Evolutionary conservation across 2,888 invertebrate genomes (phyloP).

Genomic region (Drosophila formosana): DNA sequence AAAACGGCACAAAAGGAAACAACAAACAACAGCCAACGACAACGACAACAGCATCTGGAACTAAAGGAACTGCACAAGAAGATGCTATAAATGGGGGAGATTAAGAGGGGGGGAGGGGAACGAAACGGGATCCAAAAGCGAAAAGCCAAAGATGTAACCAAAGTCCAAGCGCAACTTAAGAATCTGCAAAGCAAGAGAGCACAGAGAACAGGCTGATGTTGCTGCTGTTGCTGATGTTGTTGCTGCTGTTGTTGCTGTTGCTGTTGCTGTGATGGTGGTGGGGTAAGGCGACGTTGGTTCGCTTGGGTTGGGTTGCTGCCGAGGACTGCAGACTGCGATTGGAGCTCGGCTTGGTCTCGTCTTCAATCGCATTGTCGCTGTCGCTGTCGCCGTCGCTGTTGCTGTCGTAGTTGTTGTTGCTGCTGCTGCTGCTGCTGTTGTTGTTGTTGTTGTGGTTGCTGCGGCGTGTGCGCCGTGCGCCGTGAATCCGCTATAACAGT

Average conservation of each 20-base stretch:
- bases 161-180: conserved; percentile 47
- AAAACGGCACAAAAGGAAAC: conserved; percentile 72
- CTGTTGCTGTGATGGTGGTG: not conserved
- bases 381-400: conserved; percentile 28
- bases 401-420: conserved; percentile 32
- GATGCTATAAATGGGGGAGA: conserved; percentile 3
- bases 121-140: conserved; percentile 46
- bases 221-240: not conserved
- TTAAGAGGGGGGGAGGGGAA: conserved; percentile 15
- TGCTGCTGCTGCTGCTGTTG: too few relatives aligned
- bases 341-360: conserved; percentile 39
- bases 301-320: conserved; percentile 14
- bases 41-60: conserved; percentile 48
- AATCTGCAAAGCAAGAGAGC: conserved; percentile 45
- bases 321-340: conserved; percentile 10
- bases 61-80: conserved; percentile 29
- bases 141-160: conserved; percentile 57
- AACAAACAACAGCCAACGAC: conserved; percentile 52
- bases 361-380: conserved; percentile 50
- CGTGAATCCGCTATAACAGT: conserved; percentile 84
- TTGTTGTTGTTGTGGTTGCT: conserved; percentile 42
- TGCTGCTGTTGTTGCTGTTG: not conserved
- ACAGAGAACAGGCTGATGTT: conserved; percentile 11
- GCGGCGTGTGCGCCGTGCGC: conserved; percentile 73
- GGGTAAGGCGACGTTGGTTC: conserved; percentile 6